Evolutionary conservation across 2,113 vertebrate genomes (phyloP), one percentile per base, ranked within the genome.

Genomic region (Cricetomys ansorgei): DNA sequence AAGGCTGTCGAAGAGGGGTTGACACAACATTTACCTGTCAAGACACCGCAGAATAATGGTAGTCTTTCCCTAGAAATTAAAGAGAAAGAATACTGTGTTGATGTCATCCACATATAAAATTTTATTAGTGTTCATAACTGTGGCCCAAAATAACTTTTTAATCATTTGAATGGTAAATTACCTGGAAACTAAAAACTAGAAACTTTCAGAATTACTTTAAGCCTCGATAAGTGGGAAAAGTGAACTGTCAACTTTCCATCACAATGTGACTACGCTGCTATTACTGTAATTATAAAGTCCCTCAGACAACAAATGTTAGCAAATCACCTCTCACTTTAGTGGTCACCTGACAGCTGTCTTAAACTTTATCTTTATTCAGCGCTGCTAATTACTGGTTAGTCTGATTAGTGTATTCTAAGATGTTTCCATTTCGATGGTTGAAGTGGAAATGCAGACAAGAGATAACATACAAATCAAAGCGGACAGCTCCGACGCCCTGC

Each of bases 31-130:
- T 94, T 98, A 99, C 99, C 99, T 99, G 97, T 99, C 99, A 85
- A 99, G 99, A 96, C 99, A 99, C 91, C 99, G 97, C 92, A 99
- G 98, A 81, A 99, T 99, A 98, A 99, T 99, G 37, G 99, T 99
- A 67, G 99, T 99, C 98, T 99, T 99, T 79, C 99, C 99, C 99
- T 99, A 88, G 59, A 98, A 98, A 98, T 97, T 37, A 76, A 97
- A 97, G 98, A 97, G 96, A 86, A 97, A 93, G 17, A 97, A 96
- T 37, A 55, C 6, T 96, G 19, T 45, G 80, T 97, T 96, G 97
- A 83, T 90, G 34, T 96, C 91, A 98, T 70, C 94, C 95, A 96
- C 73, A 88, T 81, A 96, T 75, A 73, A 88, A 97, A 98, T 94
- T 97, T 48, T 94, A 95, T 95, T 25, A 80, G 57, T 97, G 88